Conservation (phyloP, 2,888 invertebrate genomes). For the Chrysodeixis includens region DNA sequence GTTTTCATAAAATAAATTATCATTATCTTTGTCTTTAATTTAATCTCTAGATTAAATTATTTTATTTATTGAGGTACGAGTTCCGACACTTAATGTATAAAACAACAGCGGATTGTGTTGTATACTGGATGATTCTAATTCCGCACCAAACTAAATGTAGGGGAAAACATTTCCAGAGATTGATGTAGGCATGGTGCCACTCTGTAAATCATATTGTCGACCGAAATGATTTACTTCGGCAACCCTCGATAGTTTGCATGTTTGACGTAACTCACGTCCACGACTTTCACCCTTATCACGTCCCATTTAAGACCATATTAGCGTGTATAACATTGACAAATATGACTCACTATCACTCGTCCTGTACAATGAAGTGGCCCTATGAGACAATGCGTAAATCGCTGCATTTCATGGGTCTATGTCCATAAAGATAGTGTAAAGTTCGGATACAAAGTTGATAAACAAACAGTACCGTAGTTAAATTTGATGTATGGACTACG, state of each 20-base stretch:
- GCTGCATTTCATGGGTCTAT: slow-evolving; percentile 62
- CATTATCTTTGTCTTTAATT: no score
- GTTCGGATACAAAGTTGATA: slow-evolving; percentile 70
- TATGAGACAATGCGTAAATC: slow-evolving; percentile 65
- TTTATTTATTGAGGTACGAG: background rate
- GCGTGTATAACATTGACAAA: slow-evolving; percentile 48
- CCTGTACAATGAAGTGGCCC: slow-evolving; percentile 60
- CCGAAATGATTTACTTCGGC: slow-evolving; percentile 53
- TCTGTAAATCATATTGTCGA: slow-evolving; percentile 56
- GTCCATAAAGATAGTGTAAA: slow-evolving; percentile 68
- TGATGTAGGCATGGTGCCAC: slow-evolving; percentile 44
- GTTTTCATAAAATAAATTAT: no score
- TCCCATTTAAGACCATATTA: slow-evolving; percentile 41
- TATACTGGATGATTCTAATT: slow-evolving; percentile 37
- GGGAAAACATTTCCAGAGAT: slow-evolving; percentile 47
- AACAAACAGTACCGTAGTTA: slow-evolving; percentile 68
- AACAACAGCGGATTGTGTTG: background rate
- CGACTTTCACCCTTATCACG: slow-evolving; percentile 39
- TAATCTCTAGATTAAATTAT: no score
- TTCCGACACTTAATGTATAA: background rate
- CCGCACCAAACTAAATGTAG: slow-evolving; percentile 31
- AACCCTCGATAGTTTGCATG: slow-evolving; percentile 34
- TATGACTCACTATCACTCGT: slow-evolving; percentile 39
- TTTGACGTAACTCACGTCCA: slow-evolving; percentile 19
- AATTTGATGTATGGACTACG: slow-evolving; percentile 68